Conservation (phyloP, 35 echinoderm and acorn worm genomes). For the Diadema setosum region DNA sequence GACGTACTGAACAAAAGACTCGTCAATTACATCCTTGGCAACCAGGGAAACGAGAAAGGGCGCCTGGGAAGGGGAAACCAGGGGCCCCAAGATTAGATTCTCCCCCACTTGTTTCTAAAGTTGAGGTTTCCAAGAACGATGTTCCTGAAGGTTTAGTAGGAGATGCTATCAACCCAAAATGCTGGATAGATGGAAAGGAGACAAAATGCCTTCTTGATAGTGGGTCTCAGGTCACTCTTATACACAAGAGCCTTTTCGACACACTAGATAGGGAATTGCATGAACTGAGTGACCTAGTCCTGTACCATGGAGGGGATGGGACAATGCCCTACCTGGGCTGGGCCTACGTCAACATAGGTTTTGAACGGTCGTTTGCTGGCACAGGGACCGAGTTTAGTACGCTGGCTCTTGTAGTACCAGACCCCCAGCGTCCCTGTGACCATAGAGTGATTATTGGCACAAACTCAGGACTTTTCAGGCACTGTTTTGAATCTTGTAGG, state of each 20-base stretch:
- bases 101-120: not conserved
- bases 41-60: constrained; percentile 48
- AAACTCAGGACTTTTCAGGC: constrained; percentile 55
- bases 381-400: constrained; percentile 5
- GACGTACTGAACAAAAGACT: constrained; percentile 37
- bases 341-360: constrained; percentile 1
- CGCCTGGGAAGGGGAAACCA: constrained; percentile 10
- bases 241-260: constrained; percentile 36
- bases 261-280: not conserved
- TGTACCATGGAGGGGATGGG: constrained; percentile 68
- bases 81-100: constrained; percentile 30
- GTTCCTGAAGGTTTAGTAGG: constrained; percentile 51
- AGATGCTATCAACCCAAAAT: not conserved
- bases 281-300: constrained; percentile 37
- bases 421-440: not conserved
- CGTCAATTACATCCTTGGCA: constrained; percentile 25
- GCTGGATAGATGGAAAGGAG: constrained; percentile 14
- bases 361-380: constrained; percentile 13
- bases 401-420: constrained; percentile 54
- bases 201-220: constrained; percentile 39
- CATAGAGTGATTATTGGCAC: constrained; percentile 40
- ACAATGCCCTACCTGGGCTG: constrained; percentile 60
- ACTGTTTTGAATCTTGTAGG: constrained; percentile 24
- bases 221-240: constrained; percentile 66
- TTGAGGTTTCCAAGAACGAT: not conserved